Conservation (phyloP, 2,888 invertebrate species). For the Melinaea marsaeus region DNA sequence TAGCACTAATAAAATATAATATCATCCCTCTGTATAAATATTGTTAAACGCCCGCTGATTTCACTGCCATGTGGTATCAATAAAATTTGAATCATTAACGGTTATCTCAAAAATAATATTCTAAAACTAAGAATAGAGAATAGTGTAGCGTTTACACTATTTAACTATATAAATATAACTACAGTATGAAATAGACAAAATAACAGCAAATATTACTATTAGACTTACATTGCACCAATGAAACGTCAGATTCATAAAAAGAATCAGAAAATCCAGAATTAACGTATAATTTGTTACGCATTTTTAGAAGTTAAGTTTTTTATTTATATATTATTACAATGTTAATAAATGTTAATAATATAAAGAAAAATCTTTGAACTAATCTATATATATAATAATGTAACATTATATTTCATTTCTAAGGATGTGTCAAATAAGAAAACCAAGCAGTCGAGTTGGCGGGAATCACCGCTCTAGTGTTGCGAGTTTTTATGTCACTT, state of each 20-base stretch:
- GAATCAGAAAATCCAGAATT: no score
- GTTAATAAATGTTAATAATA: no score
- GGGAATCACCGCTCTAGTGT: slow-evolving; percentile 54
- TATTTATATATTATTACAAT: no score
- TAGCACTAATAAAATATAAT: slow-evolving; percentile 28
- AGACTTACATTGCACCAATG: no score
- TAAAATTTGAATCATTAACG: slow-evolving; percentile 43
- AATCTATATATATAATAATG: neutral
- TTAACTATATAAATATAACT: no score
- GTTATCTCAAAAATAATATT: neutral
- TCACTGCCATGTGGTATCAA: slow-evolving; percentile 54
- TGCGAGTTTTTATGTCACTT: slow-evolving; percentile 50
- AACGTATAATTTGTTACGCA: no score
- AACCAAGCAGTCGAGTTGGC: slow-evolving; percentile 52
- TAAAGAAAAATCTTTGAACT: no score
- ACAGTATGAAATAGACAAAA: no score
- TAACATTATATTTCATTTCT: neutral
- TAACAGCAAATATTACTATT: no score
- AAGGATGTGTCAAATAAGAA: slow-evolving; percentile 30
- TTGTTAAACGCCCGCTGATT: slow-evolving; percentile 39
- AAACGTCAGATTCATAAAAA: no score
- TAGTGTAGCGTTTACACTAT: neutral
- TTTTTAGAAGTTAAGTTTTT: no score
- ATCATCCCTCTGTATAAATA: slow-evolving; percentile 56
- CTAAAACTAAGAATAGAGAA: neutral